Base-by-base conservation (phyloP, 1,140 invertebrate species). In the Drosophila willistoni region DNA sequence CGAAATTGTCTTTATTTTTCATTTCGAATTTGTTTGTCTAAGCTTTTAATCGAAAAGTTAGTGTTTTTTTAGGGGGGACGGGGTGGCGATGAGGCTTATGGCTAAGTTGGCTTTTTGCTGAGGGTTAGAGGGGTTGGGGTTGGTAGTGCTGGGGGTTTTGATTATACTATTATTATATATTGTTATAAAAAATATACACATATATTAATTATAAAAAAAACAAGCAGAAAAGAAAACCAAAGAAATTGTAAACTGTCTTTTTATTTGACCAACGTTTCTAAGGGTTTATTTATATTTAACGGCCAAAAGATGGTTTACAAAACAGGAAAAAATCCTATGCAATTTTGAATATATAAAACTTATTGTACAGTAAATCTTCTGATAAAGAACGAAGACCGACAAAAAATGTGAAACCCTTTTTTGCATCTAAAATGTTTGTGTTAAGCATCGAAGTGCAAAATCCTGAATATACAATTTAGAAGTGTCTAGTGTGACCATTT, bases 141-240 rank as follows among this genome's bases (percentile, higher is more conserved):
- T 74, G 63, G 13, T 42, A 55, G 73, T 60, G 64, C 73, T 79
- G 44, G 17, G 44, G 44, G 44, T 51, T 22, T 51, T 51, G 79
- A 86, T 82, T 79, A 83, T 77, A 79, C 79, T 86, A 86, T 81
- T 86, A 86, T 77, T 76, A 77, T 77, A 67, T 87, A 87, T 77
- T 86, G 82, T 87, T 86, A 78, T 77, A 51, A 66, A 72, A 81
- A 74, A 69, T 29, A 29, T 29, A 29, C 29, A 82, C 79, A 87
- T 76, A 71, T 55, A 74, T 71, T 76, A 81, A 41, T 60, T 76
- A 44, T 59, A 19, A 59, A 17, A 59, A 12, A 56, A 56, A 12
- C 44, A 51, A 51, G 44, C 44, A 75, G 66, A 42, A 68, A 64
- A 68, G 14, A 51, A 60, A 64, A 17, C 41, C 25, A 69, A 72